phyloP scores from a whole-genome alignment of 2,113 vertebrate genomes.

The Corynorhinus townsendii region DNA sequence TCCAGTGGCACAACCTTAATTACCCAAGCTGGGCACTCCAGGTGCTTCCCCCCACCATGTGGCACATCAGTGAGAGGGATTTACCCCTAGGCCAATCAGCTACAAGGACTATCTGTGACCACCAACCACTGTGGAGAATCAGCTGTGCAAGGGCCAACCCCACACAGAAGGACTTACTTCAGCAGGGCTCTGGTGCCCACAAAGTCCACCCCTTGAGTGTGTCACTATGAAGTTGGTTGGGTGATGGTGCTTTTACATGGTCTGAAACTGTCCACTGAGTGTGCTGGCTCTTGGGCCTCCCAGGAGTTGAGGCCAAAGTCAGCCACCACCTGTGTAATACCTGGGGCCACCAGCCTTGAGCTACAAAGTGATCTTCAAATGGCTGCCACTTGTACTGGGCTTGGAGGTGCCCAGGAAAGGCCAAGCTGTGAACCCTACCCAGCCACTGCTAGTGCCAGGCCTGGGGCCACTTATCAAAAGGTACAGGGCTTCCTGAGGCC shows the following conservation, averaged over 20 bases:
- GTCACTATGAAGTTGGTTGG: neutral
- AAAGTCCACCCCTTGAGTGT: neutral
- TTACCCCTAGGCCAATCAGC: neutral
- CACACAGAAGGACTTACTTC: neutral
- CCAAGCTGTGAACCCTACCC: neutral
- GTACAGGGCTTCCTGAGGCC: neutral
- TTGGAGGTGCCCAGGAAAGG: neutral
- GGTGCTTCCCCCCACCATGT: neutral
- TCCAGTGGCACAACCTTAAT: neutral
- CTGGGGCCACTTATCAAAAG: neutral
- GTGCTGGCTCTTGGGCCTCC: neutral
- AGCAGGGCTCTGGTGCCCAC: neutral
- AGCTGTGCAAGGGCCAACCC: neutral
- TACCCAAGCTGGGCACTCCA: neutral
- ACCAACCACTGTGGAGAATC: neutral
- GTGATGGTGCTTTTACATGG: neutral
- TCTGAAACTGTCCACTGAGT: neutral
- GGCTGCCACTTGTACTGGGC: neutral
- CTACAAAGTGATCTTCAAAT: neutral
- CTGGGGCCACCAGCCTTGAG: neutral
- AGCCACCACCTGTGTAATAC: neutral
- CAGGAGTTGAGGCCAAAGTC: neutral
- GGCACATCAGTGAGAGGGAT: neutral
- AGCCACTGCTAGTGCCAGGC: neutral
- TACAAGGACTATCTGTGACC: neutral